Base-by-base conservation (phyloP, 37 sponge, comb jelly and placozoan species). In the Halichondria panicea region DNA sequence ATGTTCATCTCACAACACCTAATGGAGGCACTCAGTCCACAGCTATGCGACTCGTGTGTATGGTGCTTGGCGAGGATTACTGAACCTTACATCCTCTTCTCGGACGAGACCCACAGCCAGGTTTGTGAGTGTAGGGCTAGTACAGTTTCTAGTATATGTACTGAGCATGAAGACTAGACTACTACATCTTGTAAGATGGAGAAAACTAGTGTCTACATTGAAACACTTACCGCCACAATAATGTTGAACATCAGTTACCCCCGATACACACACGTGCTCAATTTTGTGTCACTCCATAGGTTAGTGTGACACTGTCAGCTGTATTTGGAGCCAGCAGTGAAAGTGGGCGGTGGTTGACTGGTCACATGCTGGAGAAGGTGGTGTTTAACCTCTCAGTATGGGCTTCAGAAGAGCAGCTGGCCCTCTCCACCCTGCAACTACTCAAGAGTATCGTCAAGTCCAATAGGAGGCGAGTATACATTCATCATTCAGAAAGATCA, bases 361-460 rank as follows among this genome's bases (percentile, higher is more conserved):
- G 38, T 31, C 75, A 85, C 53, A 43, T 93, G n/a, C 27, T 86
- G 56, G 84, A 90, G 41, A 82, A 68, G 60, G 87, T 75, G 18
- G 39, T 44, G 36, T 82, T 77, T 37, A 85, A 93, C 60, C 37
- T 90, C 27, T 68, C 80, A 22, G 75, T 76, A 31, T 93, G 94
- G 94, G 62, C 80, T 2, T 55, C 76, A 22, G 94, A 93, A 63
- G 84, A 89, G 65, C 59, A 56, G 30, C 44, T 93, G 33, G 21
- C 63, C 43, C 27, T 78, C 28, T 27, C 56, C 27, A 43, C 80
- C 57, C 21, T 76, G 42, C 53, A 77, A 43, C 80, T 93, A 42
- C 81, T 93, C 38, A 43, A 56, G 27, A 75, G 39, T 22, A 43
- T 90, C 1, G 58, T 73, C 46, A 55, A 12, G 44, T 28, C 45